Evolutionary conservation across 35 echinoderm and acorn worm genomes (phyloP).

Genomic region (Nesometra sesokonis): DNA sequence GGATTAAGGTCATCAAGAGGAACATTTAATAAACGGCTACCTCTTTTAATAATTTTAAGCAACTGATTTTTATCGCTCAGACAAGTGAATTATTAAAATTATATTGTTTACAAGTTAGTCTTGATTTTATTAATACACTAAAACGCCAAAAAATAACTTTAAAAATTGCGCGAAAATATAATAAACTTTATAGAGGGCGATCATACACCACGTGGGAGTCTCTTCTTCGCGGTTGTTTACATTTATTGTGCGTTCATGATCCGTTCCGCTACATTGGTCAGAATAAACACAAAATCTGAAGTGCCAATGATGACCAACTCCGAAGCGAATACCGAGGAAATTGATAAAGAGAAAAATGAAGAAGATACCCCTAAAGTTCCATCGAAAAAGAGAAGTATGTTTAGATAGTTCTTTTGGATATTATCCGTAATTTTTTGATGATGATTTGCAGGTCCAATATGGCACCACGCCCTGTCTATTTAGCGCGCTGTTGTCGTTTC

Average conservation of each 20-base stretch:
- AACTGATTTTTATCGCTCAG: no score
- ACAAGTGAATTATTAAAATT: no score
- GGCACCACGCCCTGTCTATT: neutral
- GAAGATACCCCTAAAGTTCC: neutral
- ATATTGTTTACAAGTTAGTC: no score
- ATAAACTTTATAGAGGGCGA: neutral
- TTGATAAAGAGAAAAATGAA: neutral
- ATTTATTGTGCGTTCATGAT: neutral
- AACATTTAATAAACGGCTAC: no score
- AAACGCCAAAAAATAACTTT: no score
- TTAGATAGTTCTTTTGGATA: neutral
- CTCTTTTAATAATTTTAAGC: no score
- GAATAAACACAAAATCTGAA: slow-evolving; percentile 1
- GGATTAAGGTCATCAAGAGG: no score
- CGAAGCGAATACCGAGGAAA: neutral
- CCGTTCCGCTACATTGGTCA: neutral
- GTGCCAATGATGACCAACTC: neutral
- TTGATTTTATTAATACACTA: no score
- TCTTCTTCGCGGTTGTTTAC: neutral
- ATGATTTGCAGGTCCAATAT: neutral
- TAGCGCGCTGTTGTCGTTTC: neutral
- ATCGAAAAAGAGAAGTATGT: neutral
- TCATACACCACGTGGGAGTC: neutral
- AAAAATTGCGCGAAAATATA: neutral
- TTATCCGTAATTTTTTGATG: neutral